phyloP scores from a whole-genome alignment of 2,888 invertebrate species.

The Callimorpha dominula region DNA sequence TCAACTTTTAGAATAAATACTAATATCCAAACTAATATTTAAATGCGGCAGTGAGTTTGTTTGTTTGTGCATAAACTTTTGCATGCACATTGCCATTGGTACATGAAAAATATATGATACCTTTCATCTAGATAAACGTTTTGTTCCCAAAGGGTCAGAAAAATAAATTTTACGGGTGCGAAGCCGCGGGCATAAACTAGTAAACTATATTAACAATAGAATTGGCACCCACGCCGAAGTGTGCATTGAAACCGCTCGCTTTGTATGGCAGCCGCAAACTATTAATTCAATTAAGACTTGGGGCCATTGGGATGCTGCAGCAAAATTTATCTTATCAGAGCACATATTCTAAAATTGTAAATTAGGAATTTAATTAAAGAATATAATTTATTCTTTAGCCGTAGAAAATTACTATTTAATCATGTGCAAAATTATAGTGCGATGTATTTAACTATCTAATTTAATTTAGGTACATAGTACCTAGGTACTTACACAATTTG shows the following conservation, averaged over 20 bases:
- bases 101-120: too few relatives aligned
- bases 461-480: too few relatives aligned
- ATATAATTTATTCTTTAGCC: background rate
- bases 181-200: background rate
- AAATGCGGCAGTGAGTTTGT: too few relatives aligned
- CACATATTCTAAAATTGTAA: background rate
- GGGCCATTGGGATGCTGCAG: slow-evolving; percentile 53
- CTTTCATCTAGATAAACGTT: too few relatives aligned
- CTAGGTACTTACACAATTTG: too few relatives aligned
- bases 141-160: background rate
- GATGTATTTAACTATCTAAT: background rate
- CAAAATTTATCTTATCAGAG: slow-evolving; percentile 41
- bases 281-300: slow-evolving; percentile 68
- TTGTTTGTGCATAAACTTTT: too few relatives aligned
- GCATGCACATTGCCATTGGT: too few relatives aligned
- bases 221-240: slow-evolving; percentile 11
- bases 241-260: slow-evolving; percentile 36
- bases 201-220: background rate
- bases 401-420: background rate
- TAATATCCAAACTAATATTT: too few relatives aligned
- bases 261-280: slow-evolving; percentile 61
- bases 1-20: too few relatives aligned
- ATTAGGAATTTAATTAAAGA: background rate
- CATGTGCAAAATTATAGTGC: background rate
- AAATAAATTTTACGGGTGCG: background rate